phyloP scores from a whole-genome alignment of 64 coral and sea anemone species.

The Montipora capricornis region DNA sequence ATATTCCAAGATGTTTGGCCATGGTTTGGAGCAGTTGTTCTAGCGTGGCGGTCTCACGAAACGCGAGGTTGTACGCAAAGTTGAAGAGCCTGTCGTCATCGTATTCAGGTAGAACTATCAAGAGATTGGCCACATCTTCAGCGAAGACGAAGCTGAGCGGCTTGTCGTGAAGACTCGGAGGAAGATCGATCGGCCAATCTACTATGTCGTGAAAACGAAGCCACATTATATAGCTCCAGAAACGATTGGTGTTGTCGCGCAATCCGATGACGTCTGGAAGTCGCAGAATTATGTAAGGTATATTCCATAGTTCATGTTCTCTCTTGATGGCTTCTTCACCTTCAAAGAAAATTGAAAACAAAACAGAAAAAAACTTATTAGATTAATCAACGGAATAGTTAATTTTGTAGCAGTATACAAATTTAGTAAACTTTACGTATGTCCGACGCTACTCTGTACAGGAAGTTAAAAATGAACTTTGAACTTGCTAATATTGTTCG shows the following conservation, averaged over 20 bases:
- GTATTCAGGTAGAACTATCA: constrained; percentile 61
- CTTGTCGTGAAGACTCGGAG: constrained; percentile 53
- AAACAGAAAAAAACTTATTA: neutral
- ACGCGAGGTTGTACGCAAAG: constrained; percentile 92
- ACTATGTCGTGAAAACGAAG: constrained; percentile 79
- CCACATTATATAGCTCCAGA: constrained; percentile 96
- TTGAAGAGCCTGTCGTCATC: constrained; percentile 40
- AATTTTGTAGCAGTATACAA: too few species aligned
- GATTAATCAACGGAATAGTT: too few species aligned
- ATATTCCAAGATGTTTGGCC: constrained; percentile 74
- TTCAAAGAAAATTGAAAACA: neutral
- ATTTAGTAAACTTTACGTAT: too few species aligned
- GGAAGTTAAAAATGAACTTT: too few species aligned
- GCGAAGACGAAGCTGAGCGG: constrained; percentile 78
- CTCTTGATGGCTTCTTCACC: constrained; percentile 73
- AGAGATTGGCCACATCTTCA: constrained; percentile 77
- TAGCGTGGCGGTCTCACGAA: constrained; percentile 72
- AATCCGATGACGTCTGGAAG: constrained; percentile 92
- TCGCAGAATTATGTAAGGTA: constrained; percentile 69
- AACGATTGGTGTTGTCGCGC: constrained; percentile 92
- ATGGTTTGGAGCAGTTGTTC: constrained; percentile 75
- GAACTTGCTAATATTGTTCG: too few species aligned
- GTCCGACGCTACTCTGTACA: too few species aligned
- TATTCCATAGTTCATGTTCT: constrained; percentile 57
- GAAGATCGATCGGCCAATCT: constrained; percentile 55